Base-by-base conservation (phyloP, 2,888 invertebrate species). In the Tyria jacobaeae region DNA sequence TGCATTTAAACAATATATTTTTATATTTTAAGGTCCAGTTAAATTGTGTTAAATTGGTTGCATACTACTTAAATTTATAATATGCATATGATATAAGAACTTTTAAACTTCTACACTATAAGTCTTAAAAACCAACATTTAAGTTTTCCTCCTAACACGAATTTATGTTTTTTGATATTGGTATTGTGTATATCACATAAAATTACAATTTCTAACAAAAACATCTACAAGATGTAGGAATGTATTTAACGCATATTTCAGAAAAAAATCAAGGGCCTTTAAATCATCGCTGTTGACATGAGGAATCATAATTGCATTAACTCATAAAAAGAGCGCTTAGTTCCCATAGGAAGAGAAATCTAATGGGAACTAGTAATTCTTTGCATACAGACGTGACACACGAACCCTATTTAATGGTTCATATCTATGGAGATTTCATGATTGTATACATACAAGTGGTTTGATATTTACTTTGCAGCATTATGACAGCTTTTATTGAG, bases 301-400 rank as follows among this genome's bases (percentile, higher is more conserved):
- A 34, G 24, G 15, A 55, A 7, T 24, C 12, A 9, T 55, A 34
- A 47, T 24, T 44, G 34, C 34, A n/a, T 44, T 10, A 41, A n/a
- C 17, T 41, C 12, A 44, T 41, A 54, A 54, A 41, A 54, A 54
- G 27, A 41, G 35, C n/a, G 35, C n/a, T n/a, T 10, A 6, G 48
- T 56, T 56, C 56, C 56, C 56, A 56, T 35, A 56, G 48, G 48
- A 48, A 56, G 17, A 17, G 27, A 54, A 54, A 53, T 14, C 9
- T 48, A 48, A 34, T 25, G 56, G 44, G 41, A 41, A 12, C 17
- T 5, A 34, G 44, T 34, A 25, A 39, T 24, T 47, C 21, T 47
- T 44, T 34, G 12, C 27, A 1, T 7, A 1, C 14, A 21, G 21
- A 9, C n/a, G 14, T 17, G 5, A 37, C 15, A 9, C 24, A 15